Conservation (phyloP, 2,888 invertebrate species). For the Eilema sororculum region DNA sequence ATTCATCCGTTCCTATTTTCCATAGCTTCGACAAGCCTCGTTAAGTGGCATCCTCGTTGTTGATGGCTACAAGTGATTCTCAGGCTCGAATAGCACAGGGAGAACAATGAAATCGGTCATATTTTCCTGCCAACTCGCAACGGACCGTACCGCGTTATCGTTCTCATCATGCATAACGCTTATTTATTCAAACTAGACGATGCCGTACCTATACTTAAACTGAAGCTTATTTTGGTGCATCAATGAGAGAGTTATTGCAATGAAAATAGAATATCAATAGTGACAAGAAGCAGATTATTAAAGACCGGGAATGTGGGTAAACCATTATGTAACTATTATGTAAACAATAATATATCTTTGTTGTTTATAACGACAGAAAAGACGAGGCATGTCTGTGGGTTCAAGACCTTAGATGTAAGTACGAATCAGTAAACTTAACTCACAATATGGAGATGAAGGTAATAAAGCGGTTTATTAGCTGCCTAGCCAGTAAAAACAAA, state of each 20-base stretch:
- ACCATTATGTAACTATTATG: background rate
- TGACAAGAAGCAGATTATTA: background rate
- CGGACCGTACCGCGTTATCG: conserved; percentile 83
- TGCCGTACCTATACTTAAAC: conserved; percentile 73
- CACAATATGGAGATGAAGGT: conserved; percentile 49
- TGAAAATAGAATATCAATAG: background rate
- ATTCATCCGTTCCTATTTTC: conserved; percentile 83
- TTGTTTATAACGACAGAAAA: background rate
- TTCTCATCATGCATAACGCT: conserved; percentile 79
- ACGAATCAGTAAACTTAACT: conserved; percentile 34
- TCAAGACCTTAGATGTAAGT: conserved; percentile 8
- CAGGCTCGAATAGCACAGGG: conserved; percentile 76
- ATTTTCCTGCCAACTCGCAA: conserved; percentile 83
- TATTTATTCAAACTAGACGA: conserved; percentile 77
- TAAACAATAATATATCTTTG: background rate
- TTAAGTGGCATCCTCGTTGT: conserved; percentile 84
- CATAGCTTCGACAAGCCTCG: conserved; percentile 85
- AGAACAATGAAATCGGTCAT: conserved; percentile 87
- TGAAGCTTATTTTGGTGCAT: conserved; percentile 77
- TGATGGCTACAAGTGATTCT: conserved; percentile 86
- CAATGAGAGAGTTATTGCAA: conserved; percentile 68
- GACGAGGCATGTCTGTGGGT: background rate
- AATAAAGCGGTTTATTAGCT: conserved; percentile 64
- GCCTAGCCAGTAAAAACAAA: conserved; percentile 69
- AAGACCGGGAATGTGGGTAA: background rate